Evolutionary conservation across 2,888 invertebrate species (phyloP), one percentile per base, ranked within the genome.

Genomic region (Liposcelis brunnea): DNA sequence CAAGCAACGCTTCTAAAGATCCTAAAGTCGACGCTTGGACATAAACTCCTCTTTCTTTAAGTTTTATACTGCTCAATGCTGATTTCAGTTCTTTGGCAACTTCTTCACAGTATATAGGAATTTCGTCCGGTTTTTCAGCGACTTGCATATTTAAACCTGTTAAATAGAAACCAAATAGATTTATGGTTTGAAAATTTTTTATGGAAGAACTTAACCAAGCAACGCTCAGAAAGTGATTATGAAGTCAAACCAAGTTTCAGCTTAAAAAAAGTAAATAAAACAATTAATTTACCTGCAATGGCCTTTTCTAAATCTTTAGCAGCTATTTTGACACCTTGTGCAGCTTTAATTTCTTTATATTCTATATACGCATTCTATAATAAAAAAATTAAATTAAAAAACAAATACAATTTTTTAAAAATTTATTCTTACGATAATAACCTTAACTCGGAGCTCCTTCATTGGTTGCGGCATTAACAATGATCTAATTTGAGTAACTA

Each of bases 1-100:
- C 93, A 4, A 95, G 69, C 46, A 99, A 67, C 0, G 98, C 98
- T 64, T 99, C 98, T 8, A 99, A 69, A 0, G 98, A 98, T 6
- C 98, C 98, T 5, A 99, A 72, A n/a, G 98, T 99, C 1, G 95
- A 97, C 0, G 98, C 97, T 60, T 98, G 97, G n/a, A 98, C 98
- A 65, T 90, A 95, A 36, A 98, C 98, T 37, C 98, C 98, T 50
- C 87, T 74, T 53, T 86, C 87, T 32, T 82, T 76, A 52, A 93
- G 66, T 61, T 90, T 93, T 58, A 99, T 95, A 26, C 85, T 82
- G 44, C 85, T 87, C 43, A 98, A 71, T 2, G 93, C 95, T 18
- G 81, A 80, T 58, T 82, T 80, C 55, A 98, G 65, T 59, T 93
- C 91, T 44, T 74, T 74, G 0, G 87, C 78, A 2, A 94, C 86